phyloP scores from a whole-genome alignment of 1,140 invertebrate genomes.

The Ceratina japonica region DNA sequence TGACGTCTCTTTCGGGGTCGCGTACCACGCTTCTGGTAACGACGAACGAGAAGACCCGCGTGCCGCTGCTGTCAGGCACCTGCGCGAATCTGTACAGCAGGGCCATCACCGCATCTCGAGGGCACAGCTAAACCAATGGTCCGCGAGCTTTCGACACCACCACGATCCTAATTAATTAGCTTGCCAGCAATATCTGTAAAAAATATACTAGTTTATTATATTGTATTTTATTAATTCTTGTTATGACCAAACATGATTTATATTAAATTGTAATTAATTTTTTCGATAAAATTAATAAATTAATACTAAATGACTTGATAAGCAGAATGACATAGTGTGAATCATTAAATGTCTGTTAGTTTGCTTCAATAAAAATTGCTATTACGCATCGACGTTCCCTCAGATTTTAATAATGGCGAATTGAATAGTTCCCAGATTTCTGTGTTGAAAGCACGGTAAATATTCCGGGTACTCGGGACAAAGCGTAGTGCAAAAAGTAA shows the following conservation, averaged over 20 bases:
- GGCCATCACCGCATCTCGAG: constrained; percentile 85
- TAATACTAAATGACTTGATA: no score
- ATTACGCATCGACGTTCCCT: no score
- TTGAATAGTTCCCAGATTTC: no score
- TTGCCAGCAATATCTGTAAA: constrained; percentile 19
- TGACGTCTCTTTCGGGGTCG: constrained; percentile 89
- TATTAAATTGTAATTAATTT: no score
- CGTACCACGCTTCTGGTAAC: constrained; percentile 89
- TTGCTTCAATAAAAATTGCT: no score
- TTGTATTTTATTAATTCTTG: no score
- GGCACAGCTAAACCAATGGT: constrained; percentile 54
- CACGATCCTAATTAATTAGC: not conserved
- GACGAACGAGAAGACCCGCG: constrained; percentile 92
- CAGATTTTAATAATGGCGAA: no score
- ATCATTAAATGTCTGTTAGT: no score
- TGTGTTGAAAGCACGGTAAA: not conserved
- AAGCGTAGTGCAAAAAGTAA: not conserved
- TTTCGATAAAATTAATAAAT: no score
- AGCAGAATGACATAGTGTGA: no score
- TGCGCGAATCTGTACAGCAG: constrained; percentile 91
- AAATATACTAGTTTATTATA: no score
- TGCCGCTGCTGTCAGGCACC: constrained; percentile 90
- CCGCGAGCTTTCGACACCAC: constrained; percentile 31
- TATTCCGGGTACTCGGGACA: not conserved
- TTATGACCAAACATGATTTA: no score